These are phyloP conservation scores for Ashinkailepas kermadecensis DNA, from an alignment of 2,888 invertebrate genomes.

Conservation along the genomic window DNA sequence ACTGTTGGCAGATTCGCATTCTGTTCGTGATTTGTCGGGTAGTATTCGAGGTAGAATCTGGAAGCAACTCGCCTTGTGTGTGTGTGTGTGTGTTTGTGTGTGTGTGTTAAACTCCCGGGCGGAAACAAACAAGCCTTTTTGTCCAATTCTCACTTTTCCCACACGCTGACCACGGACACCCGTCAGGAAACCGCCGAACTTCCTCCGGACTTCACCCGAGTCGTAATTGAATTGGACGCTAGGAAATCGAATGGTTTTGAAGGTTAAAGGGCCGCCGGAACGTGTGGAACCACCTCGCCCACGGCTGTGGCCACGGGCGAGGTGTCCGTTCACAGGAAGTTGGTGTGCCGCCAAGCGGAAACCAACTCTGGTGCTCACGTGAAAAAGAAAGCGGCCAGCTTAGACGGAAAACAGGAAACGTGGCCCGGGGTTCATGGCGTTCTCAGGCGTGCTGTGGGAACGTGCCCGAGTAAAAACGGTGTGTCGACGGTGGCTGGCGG, in stretches of 20 bases:
- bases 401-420: constrained; percentile 17
- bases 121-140: constrained; percentile 4
- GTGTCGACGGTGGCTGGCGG: background rate
- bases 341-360: constrained; percentile 4
- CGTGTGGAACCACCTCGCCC: background rate
- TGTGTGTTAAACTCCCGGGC: background rate
- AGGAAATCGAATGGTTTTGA: constrained; percentile 11
- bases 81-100: no score
- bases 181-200: background rate
- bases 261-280: constrained; percentile 5
- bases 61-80: no score
- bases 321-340: background rate
- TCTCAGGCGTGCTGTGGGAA: constrained; percentile 7
- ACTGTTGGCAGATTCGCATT: no score
- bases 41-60: no score
- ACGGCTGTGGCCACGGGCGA: background rate
- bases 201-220: background rate
- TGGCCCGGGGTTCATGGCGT: background rate
- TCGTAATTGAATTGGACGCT: constrained; percentile 12
- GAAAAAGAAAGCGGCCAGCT: constrained; percentile 10
- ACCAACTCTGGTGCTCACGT: background rate
- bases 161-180: background rate
- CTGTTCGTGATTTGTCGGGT: no score
- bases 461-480: constrained; percentile 10
- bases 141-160: background rate